These are phyloP conservation scores for Bombylius discolor DNA, from an alignment of 2,888 invertebrate species.

Conservation along the genomic window DNA sequence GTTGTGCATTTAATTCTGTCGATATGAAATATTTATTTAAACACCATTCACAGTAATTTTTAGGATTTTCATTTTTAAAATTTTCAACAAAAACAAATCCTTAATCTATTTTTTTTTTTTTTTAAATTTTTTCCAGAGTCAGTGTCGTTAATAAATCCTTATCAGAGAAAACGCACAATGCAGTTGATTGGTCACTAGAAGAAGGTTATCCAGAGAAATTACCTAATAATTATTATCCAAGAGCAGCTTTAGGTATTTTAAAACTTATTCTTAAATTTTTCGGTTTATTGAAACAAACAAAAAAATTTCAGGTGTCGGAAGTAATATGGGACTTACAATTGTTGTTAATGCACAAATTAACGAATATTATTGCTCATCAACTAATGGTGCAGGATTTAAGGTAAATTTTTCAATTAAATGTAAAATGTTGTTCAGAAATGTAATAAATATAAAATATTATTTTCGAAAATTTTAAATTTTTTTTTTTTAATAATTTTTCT, in stretches of 20 bases:
- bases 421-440: no score
- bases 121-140: no score
- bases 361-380: constrained; percentile 71
- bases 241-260: constrained; percentile 30
- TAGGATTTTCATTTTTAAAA: no score
- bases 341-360: constrained; percentile 55
- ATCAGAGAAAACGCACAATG: constrained; percentile 29
- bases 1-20: constrained; percentile 70
- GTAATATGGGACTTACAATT: constrained; percentile 57
- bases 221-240: constrained; percentile 45
- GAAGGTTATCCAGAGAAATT: constrained; percentile 48
- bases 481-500: no score
- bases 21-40: constrained; percentile 50
- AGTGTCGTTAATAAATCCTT: no score
- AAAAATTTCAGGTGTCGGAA: constrained; percentile 35
- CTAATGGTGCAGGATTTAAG: constrained; percentile 43
- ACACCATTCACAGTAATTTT: background rate
- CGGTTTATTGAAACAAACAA: background rate
- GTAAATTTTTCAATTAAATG: constrained; percentile 5
- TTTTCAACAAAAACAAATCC: no score
- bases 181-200: constrained; percentile 61
- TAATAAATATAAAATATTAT: background rate
- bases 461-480: no score
- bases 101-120: no score
- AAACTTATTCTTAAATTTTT: background rate